Evolutionary conservation across 1,140 invertebrate species (phyloP), one percentile per base, ranked within the genome.

Genomic region (Drosophila ironensis): DNA sequence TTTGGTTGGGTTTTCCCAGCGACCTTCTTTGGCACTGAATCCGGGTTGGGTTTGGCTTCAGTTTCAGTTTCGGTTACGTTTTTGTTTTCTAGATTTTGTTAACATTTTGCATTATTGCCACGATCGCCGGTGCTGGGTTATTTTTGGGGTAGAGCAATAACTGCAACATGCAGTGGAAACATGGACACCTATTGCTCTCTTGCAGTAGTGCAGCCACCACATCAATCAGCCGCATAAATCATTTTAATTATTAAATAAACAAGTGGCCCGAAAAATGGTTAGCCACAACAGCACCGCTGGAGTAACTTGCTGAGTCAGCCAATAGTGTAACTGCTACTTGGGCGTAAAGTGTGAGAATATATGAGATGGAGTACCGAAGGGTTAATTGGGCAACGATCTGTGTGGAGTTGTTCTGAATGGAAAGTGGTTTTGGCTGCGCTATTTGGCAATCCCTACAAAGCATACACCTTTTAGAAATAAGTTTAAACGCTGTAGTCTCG

Each of bases 161-260:
- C 50, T 61, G 47, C 76, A 75, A 70, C 70, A 68, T 56, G 53
- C 53, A 68, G 61, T 28, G 38, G 19, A 53, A 71, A 59, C 73
- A 78, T 61, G 68, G 73, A 77, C 73, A 76, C 51, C 41, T 35
- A 53, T 53, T 63, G 47, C 47, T 63, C 33, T 38, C 12, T 9
- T 22, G 17, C 38, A 16, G 40, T 28, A 2, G 40, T 30, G 60
- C 54, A 47, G 44, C 46, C 53, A 54, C 70, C 52, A 54, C 75
- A 80, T 80, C 76, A 80, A 80, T 80, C 76, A 80, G 75, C 64
- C 75, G 50, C 81, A 86, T 87, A 86, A 86, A 87, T 86, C 81
- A 86, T 75, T 81, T 87, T 86, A 86, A 86, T 86, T 87, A 87
- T 82, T 87, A 87, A 87, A 87, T 73, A 87, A 87, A 82, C 81